phyloP scores from a whole-genome alignment of 2,113 vertebrate genomes.

The Xiphophorus maculatus region DNA sequence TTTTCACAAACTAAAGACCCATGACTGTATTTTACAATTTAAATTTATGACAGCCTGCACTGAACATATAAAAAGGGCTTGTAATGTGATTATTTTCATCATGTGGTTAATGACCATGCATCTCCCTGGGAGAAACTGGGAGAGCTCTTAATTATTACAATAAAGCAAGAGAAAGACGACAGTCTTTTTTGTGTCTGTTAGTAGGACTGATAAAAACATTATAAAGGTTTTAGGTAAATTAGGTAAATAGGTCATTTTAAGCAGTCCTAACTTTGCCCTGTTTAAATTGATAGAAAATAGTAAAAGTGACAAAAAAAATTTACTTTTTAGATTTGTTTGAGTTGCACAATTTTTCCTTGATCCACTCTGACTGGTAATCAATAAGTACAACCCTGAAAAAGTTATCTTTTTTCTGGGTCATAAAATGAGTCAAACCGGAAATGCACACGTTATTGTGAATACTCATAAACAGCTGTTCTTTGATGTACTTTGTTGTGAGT shows the following conservation, averaged over 20 bases:
- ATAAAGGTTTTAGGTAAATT: no score
- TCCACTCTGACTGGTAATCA: neutral
- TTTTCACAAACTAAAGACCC: neutral
- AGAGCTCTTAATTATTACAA: neutral
- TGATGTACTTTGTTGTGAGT: neutral
- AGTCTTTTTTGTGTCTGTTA: no score
- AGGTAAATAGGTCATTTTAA: neutral
- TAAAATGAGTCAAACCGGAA: neutral
- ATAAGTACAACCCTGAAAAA: neutral
- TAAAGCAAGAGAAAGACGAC: neutral
- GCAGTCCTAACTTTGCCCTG: neutral
- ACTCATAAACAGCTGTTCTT: no score
- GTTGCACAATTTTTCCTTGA: neutral
- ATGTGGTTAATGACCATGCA: neutral
- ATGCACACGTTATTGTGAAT: neutral
- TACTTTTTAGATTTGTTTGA: no score
- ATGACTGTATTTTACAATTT: neutral
- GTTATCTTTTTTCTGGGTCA: neutral
- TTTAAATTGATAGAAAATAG: neutral
- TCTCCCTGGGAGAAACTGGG: neutral
- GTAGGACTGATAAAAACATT: no score
- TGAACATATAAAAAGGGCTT: conserved; percentile 1
- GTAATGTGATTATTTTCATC: conserved; percentile 3
- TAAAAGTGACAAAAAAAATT: neutral
- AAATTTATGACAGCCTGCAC: conserved; percentile 3